phyloP scores from a whole-genome alignment of 2,888 invertebrate species.

The Scaptomyza flava region DNA sequence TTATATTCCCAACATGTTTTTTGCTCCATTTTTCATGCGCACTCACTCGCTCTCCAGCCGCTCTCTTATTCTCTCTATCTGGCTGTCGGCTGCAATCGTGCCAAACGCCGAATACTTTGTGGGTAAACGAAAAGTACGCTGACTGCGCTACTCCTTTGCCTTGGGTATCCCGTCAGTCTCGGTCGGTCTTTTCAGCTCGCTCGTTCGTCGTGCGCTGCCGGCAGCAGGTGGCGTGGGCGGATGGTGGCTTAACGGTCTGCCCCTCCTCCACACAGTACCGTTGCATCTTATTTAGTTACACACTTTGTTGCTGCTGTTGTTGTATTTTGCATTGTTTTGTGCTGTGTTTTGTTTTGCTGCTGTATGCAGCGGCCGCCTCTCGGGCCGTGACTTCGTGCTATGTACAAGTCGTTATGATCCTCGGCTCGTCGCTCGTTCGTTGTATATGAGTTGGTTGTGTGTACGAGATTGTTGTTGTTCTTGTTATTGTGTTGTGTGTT shows the following conservation, averaged over 20 bases:
- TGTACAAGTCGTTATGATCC: conserved; percentile 70
- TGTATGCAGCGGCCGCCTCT: conserved; percentile 59
- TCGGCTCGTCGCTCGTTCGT: conserved; percentile 74
- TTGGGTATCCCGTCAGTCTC: conserved; percentile 73
- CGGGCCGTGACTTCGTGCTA: conserved; percentile 73
- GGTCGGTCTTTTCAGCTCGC: conserved; percentile 77
- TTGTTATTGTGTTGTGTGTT: conserved; percentile 67
- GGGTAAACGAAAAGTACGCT: conserved; percentile 41
- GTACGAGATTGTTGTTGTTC: conserved; percentile 39
- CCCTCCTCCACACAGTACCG: conserved; percentile 29
- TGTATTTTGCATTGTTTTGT: conserved; percentile 82
- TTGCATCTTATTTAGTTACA: conserved; percentile 79
- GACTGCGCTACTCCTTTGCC: conserved; percentile 64
- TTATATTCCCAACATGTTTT: conserved; percentile 62
- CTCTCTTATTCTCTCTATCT: conserved; percentile 23
- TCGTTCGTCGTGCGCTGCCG: conserved; percentile 75
- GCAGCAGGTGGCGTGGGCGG: conserved; percentile 48
- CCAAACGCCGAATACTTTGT: conserved; percentile 31
- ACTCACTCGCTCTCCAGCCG: conserved; percentile 36
- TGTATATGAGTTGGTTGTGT: conserved; percentile 55
- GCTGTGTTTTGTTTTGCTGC: conserved; percentile 79
- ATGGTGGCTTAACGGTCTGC: conserved; percentile 16
- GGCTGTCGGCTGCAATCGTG: conserved; percentile 42
- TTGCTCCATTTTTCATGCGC: conserved; percentile 48
- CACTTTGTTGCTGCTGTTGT: conserved; percentile 64